A percentile compares a stretch with the other conserved stretches of the same genome.
Conservation (phyloP, 1,140 invertebrate species). For the Anastatus disparis region DNA sequence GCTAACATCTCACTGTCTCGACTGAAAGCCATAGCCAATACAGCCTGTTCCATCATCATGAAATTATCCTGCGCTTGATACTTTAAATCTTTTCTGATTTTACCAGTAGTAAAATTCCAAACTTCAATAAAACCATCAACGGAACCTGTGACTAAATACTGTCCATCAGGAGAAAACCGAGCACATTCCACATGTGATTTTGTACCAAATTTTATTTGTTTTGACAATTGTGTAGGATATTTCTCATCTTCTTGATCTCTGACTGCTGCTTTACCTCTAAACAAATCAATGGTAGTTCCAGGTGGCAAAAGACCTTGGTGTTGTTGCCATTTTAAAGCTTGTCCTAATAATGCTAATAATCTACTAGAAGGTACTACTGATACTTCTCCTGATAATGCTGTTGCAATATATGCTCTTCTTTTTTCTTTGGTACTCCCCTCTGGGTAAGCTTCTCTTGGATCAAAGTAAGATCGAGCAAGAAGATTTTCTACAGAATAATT, state of each 20-base stretch:
- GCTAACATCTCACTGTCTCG: conserved; percentile 98
- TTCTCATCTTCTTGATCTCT: conserved; percentile 98
- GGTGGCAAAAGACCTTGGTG: conserved; percentile 98
- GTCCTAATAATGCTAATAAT: conserved; percentile 91
- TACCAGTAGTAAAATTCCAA: conserved; percentile 99
- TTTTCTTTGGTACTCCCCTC: conserved; percentile 97
- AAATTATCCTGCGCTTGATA: conserved; percentile 99
- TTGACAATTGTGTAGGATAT: conserved; percentile 93
- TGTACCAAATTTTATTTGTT: conserved; percentile 96
- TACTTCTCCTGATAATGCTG: conserved; percentile 96
- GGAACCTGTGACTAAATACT: conserved; percentile 97
- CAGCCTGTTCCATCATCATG: conserved; percentile 99
- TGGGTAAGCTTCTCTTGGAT: conserved; percentile 96
- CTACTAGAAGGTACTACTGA: conserved; percentile 97
- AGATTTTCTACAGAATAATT: conserved; percentile 80
- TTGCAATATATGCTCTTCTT: conserved; percentile 90
- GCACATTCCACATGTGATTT: conserved; percentile 94
- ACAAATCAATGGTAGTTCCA: conserved; percentile 98
- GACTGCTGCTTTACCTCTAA: conserved; percentile 98
- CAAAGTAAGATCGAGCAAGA: conserved; percentile 96
- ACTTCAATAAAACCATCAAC: conserved; percentile 99
- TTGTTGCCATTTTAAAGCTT: conserved; percentile 99
- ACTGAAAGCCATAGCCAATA: conserved; percentile 93
- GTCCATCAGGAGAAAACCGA: conserved; percentile 96
- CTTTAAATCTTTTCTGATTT: conserved; percentile 99